These are phyloP conservation scores for Odontomachus brunneus DNA, from an alignment of 1,140 invertebrate genomes.

Conservation along the genomic window DNA sequence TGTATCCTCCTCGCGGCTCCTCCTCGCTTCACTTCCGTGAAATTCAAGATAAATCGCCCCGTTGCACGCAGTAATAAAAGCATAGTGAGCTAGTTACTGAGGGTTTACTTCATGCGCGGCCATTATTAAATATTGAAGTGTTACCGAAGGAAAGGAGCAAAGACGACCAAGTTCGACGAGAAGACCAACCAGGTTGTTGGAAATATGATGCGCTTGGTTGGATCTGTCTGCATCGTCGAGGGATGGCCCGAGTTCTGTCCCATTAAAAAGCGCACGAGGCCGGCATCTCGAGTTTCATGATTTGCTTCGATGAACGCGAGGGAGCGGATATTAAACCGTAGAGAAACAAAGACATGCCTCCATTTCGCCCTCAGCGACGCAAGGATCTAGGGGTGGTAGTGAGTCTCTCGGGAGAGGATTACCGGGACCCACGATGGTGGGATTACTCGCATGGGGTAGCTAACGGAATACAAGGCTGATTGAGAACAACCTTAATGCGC, in stretches of 20 bases:
- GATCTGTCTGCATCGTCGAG: background rate
- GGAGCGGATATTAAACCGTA: constrained; percentile 72
- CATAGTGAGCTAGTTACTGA: background rate
- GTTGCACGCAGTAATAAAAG: constrained; percentile 31
- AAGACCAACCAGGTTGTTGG: background rate
- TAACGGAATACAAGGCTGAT: constrained; percentile 82
- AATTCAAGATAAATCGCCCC: constrained; percentile 44
- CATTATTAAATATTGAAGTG: constrained; percentile 41
- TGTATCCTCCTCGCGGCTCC: background rate
- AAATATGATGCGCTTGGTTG: constrained; percentile 8
- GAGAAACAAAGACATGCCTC: constrained; percentile 74
- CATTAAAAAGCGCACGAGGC: constrained; percentile 48
- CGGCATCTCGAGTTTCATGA: constrained; percentile 69
- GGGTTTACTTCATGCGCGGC: background rate
- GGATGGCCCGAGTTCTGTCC: constrained; percentile 23
- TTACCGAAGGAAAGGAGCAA: background rate
- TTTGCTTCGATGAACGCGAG: constrained; percentile 63
- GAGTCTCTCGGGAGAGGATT: constrained; percentile 77
- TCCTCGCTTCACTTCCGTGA: constrained; percentile 27
- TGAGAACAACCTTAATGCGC: constrained; percentile 85
- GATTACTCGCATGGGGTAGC: constrained; percentile 81
- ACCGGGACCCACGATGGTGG: constrained; percentile 72
- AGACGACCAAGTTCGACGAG: background rate
- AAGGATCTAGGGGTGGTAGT: constrained; percentile 38
- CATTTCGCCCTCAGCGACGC: constrained; percentile 59